phyloP scores from a whole-genome alignment of 2,113 vertebrate genomes.

The Sus scrofa region DNA sequence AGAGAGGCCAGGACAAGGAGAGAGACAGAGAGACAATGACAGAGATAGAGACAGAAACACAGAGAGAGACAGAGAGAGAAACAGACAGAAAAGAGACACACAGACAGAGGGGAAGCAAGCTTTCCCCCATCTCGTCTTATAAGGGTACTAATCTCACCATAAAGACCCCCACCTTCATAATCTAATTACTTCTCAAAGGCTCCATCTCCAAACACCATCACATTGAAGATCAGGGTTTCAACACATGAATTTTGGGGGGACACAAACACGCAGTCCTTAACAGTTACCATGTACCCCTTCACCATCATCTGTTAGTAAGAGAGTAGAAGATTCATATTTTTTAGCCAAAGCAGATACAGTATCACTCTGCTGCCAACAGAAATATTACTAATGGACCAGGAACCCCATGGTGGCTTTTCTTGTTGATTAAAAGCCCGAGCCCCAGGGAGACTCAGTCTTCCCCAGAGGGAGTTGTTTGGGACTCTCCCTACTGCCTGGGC shows the following conservation, averaged over 20 bases:
- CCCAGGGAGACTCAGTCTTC: neutral
- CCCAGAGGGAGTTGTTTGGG: neutral
- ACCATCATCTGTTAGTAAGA: neutral
- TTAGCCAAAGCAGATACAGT: neutral
- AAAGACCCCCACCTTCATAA: neutral
- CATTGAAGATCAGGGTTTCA: neutral
- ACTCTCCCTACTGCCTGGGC: neutral
- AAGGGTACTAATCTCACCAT: neutral
- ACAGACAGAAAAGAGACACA: neutral
- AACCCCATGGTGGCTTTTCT: neutral
- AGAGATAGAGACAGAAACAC: neutral
- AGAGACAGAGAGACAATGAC: neutral
- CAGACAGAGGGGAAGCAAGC: neutral
- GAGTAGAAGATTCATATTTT: neutral
- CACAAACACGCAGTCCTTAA: neutral
- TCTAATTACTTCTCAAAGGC: neutral
- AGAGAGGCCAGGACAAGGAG: neutral
- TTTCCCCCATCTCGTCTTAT: neutral
- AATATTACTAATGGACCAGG: neutral
- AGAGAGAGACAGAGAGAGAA: neutral
- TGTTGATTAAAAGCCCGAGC: neutral
- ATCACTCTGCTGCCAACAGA: constrained; percentile 15
- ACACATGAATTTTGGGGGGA: neutral
- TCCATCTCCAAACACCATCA: neutral
- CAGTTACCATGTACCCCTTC: neutral